Percentiles rank a stretch among this genome's conserved stretches.
Evolutionary conservation across 2,113 vertebrate genomes (phyloP).

Genomic region (Plotosus lineatus): DNA sequence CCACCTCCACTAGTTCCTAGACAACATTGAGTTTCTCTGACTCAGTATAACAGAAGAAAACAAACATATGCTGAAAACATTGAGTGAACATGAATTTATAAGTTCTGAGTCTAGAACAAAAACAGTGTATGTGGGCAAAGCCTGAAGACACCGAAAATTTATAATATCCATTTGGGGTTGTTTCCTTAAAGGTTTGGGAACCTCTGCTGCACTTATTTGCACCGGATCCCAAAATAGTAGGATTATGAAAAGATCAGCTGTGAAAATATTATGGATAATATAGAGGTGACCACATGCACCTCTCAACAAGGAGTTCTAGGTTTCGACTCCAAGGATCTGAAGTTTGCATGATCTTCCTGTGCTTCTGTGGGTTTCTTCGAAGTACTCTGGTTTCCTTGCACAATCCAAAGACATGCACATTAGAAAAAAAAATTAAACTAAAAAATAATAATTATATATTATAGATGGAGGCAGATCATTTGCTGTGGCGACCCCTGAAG

Average conservation of each 20-base stretch:
- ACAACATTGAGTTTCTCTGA: not conserved
- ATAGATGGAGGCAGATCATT: no score
- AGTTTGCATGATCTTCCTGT: no score
- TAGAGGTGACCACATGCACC: no score
- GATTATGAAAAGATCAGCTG: no score
- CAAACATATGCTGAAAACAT: constrained; percentile 11
- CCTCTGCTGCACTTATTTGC: not conserved
- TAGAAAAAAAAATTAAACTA: no score
- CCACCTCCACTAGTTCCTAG: constrained; percentile 3
- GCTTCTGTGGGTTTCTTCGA: no score
- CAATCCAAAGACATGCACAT: no score
- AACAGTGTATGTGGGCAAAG: not conserved
- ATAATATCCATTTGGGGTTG: not conserved
- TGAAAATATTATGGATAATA: not conserved
- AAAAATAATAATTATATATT: no score
- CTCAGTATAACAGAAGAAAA: not conserved
- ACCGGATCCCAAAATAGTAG: not conserved
- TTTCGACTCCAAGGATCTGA: no score
- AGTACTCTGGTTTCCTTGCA: no score
- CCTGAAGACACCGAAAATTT: not conserved
- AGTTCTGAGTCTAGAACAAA: not conserved
- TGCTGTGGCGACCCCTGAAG: no score
- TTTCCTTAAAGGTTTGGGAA: not conserved
- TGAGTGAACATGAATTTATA: not conserved
- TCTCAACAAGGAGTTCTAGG: no score